Evolutionary conservation across 2,888 invertebrate species (phyloP).

Genomic region (Lasioglossum figueresi): DNA sequence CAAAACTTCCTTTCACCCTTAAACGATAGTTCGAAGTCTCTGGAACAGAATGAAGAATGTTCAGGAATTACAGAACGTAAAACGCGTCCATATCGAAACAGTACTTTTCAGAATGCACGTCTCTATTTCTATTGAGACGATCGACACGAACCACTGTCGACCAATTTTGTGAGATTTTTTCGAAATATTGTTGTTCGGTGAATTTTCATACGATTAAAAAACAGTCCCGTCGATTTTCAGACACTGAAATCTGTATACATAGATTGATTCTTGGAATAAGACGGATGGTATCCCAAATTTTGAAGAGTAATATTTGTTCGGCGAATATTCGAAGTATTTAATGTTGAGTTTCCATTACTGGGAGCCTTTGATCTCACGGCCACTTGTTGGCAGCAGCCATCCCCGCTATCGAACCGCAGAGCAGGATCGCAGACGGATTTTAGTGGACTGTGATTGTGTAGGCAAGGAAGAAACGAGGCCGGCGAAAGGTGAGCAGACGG

Average conservation of each 20-base stretch:
- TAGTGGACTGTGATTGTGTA: conserved; percentile 27
- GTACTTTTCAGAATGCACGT: not conserved
- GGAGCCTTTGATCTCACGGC: conserved; percentile 1
- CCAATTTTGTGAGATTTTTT: not conserved
- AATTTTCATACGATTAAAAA: not conserved
- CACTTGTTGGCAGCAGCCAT: conserved; percentile 31
- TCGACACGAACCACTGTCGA: not conserved
- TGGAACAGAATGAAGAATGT: not conserved
- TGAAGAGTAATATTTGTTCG: not conserved
- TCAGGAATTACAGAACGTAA: not conserved
- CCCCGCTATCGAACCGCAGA: conserved; percentile 22
- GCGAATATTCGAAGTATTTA: not conserved
- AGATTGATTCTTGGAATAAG: conserved; percentile 29
- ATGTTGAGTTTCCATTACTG: conserved; percentile 15
- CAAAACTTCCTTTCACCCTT: not conserved
- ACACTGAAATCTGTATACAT: not conserved
- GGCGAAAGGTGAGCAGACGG: conserved; percentile 53
- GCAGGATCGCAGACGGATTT: conserved; percentile 38
- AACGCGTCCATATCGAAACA: not conserved
- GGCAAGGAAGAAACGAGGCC: conserved; percentile 41
- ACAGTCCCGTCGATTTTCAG: not conserved
- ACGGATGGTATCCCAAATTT: not conserved
- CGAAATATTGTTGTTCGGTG: not conserved
- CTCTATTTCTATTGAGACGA: not conserved
- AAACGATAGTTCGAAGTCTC: not conserved